Evolutionary conservation across 2,888 invertebrate genomes (phyloP).

Genomic region (Oligia latruncula): DNA sequence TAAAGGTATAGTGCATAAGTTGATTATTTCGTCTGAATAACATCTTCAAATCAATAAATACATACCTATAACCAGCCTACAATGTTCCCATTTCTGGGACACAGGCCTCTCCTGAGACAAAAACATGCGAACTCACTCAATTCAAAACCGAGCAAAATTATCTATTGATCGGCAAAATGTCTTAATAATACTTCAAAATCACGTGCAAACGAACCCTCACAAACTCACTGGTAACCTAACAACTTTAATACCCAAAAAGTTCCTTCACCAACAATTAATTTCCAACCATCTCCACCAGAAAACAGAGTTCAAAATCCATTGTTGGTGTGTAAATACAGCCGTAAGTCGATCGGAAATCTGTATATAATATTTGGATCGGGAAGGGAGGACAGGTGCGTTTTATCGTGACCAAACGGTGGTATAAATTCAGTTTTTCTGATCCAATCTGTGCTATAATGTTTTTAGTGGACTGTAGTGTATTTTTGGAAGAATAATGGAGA

Average conservation of each 20-base stretch:
- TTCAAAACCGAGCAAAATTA: neutral
- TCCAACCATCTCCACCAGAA: neutral
- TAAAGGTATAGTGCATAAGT: neutral
- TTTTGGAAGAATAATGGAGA: conserved; percentile 22
- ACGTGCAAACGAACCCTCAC: conserved; percentile 45
- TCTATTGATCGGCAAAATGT: conserved; percentile 10
- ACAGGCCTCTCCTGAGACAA: no score
- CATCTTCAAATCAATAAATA: neutral
- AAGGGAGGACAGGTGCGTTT: conserved; percentile 66
- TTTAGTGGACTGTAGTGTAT: conserved; percentile 17
- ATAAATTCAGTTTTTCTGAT: conserved; percentile 62
- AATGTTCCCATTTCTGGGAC: no score
- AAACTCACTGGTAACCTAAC: conserved; percentile 41
- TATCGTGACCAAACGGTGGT: conserved; percentile 62
- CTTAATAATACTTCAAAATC: conserved; percentile 45
- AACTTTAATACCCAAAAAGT: conserved; percentile 28
- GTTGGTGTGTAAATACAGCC: neutral
- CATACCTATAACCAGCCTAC: no score
- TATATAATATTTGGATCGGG: conserved; percentile 66
- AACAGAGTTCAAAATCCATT: conserved; percentile 19
- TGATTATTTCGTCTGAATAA: no score
- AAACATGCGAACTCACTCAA: neutral
- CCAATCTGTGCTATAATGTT: conserved; percentile 40
- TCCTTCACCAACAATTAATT: neutral
- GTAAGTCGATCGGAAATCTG: conserved; percentile 54